phyloP scores from a whole-genome alignment of 2,113 vertebrate genomes.

The Bostrychus sinensis region DNA sequence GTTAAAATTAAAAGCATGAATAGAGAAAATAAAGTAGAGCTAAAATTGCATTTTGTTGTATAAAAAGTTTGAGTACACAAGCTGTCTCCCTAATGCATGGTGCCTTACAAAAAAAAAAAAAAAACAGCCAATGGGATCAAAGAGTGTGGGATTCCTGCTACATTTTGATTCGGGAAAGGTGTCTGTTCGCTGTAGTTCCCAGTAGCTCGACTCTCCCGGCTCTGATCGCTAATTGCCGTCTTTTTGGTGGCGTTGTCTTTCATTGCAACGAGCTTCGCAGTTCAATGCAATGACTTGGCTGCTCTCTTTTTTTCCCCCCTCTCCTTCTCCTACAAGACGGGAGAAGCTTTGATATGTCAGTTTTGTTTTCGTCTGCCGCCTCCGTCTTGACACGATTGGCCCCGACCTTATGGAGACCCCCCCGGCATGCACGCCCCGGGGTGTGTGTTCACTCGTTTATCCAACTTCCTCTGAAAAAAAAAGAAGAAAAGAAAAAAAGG shows the following conservation, averaged over 20 bases:
- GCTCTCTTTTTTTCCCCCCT: slow-evolving; percentile 42
- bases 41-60: neutral
- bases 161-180: slow-evolving; percentile 51
- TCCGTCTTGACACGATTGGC: slow-evolving; percentile 73
- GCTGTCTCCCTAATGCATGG: slow-evolving; percentile 25
- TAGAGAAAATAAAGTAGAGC: no score
- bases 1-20: no score
- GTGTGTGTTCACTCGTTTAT: slow-evolving; percentile 78
- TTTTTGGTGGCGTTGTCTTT: slow-evolving; percentile 65
- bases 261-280: slow-evolving; percentile 66
- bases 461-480: slow-evolving; percentile 74
- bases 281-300: slow-evolving; percentile 60
- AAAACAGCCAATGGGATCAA: slow-evolving; percentile 45
- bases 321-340: slow-evolving; percentile 58
- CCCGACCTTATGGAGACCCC: slow-evolving; percentile 70
- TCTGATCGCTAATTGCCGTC: slow-evolving; percentile 71
- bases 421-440: slow-evolving; percentile 65
- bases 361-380: slow-evolving; percentile 73
- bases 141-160: slow-evolving; percentile 38
- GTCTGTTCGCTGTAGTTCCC: slow-evolving; percentile 39
- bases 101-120: slow-evolving; percentile 35
- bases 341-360: slow-evolving; percentile 77
- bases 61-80: slow-evolving; percentile 24
- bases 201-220: slow-evolving; percentile 44
- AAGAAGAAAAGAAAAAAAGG: slow-evolving; percentile 28